Base-by-base conservation (phyloP, 53 echinoderm and acorn worm species). In the Paracentrotus lividus region DNA sequence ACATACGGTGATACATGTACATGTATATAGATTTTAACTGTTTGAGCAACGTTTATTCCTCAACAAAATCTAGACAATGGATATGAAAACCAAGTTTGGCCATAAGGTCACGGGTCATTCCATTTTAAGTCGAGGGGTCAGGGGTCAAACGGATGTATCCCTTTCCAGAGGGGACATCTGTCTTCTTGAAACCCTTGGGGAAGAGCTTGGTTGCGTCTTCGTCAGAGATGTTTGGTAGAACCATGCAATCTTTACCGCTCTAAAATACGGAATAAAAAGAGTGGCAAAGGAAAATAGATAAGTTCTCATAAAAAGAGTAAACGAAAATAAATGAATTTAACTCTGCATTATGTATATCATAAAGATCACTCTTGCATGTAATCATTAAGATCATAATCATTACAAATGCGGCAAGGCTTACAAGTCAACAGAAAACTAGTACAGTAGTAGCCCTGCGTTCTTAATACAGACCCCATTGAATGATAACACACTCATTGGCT, bases 221-320 rank as follows among this genome's bases (percentile, higher is more conserved):
- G 18, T 95, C 75, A 26, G 95, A 94, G 26, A 98, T 94, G 15
- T 93, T 67, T 42, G 98, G 98, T 5, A 98, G 16, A 4, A 98
- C 98, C 98, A 98, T 98, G 95, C 98, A 98, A 3, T 95, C 93
- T 29, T 72, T 91, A 42, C 97, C 97, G 32, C 64, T 26, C 98
- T 98, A 95, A 77, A 21, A 42, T 42, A 77, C 15, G 16, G 33
- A 32, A 67, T 14, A 33, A 12, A 33, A 67, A 27, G 26, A 61
- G 15, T n/a, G n/a, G n/a, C n/a, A 67, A 12, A 13, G 13, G 13
- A 31, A 32, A 4, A 32, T 13, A 24, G 2, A 67, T 32, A 31
- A 2, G 33, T 67, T 34, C 13, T n/a, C 67, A 32, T 16, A 14
- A 14, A 16, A 67, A 2, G 12, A 32, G 33, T n/a, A n/a, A n/a